A percentile compares a stretch with the other conserved stretches of the same genome.
phyloP scores from a whole-genome alignment of 2,888 invertebrate genomes.

The Leptothorax acervorum region DNA sequence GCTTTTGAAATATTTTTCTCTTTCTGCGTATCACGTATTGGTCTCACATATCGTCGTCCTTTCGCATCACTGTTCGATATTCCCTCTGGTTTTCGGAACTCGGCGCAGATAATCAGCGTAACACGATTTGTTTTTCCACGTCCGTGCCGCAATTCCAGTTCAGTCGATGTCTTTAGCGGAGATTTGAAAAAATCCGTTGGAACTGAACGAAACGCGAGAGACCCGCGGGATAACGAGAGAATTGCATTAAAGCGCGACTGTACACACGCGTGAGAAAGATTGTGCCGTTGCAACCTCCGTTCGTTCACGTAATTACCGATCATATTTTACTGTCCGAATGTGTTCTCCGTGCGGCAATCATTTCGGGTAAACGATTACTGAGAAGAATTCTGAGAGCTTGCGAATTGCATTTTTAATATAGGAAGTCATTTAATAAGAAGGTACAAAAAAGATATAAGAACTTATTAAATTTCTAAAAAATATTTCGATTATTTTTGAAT shows the following conservation, averaged over 20 bases:
- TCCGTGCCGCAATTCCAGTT: constrained; percentile 42
- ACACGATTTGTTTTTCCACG: constrained; percentile 61
- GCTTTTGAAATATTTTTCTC: constrained; percentile 45
- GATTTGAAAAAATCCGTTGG: constrained; percentile 37
- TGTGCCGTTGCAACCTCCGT: constrained; percentile 23
- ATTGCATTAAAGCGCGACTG: constrained; percentile 62
- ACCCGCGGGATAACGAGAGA: constrained; percentile 64
- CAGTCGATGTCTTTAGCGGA: constrained; percentile 47
- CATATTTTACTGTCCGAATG: constrained; percentile 49
- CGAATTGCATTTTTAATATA: not conserved
- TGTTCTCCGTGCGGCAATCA: constrained; percentile 9
- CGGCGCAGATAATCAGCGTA: constrained; percentile 59
- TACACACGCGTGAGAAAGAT: constrained; percentile 51
- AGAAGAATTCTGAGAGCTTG: not conserved
- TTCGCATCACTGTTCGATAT: constrained; percentile 46
- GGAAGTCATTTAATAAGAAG: not conserved
- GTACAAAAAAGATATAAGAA: not conserved
- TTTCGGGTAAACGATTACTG: constrained; percentile 1
- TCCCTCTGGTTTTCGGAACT: constrained; percentile 46
- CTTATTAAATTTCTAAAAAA: not conserved
- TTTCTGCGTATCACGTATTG: constrained; percentile 48
- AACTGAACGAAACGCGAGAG: constrained; percentile 47
- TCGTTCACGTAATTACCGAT: constrained; percentile 58
- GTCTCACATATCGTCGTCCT: constrained; percentile 33
- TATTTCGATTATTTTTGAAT: not conserved